Percentiles rank a stretch among this genome's conserved stretches.
Conservation (phyloP, 2,888 invertebrate species). For the Nomada goodeniana region DNA sequence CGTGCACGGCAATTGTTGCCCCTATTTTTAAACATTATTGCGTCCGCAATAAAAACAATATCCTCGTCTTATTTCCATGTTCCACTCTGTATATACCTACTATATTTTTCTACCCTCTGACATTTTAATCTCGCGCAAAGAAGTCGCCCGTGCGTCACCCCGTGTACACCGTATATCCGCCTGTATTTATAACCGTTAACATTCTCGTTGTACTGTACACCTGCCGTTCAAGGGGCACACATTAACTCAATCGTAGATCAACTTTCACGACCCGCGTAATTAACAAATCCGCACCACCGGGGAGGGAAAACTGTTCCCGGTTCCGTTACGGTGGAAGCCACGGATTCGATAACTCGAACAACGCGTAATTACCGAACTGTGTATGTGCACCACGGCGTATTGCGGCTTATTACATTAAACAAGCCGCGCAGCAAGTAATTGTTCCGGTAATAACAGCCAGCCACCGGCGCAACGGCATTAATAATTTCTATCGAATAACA, state of each 20-base stretch:
- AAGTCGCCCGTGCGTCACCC: too few species aligned
- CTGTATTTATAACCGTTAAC: too few species aligned
- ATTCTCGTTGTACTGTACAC: too few species aligned
- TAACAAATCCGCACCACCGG: constrained; percentile 33
- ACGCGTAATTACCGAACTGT: constrained; percentile 21
- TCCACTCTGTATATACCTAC: too few species aligned
- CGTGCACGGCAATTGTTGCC: too few species aligned
- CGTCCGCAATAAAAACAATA: too few species aligned
- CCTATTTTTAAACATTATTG: too few species aligned
- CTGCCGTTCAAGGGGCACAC: neutral
- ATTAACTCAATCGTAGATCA: constrained; percentile 13
- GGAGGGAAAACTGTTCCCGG: constrained; percentile 5
- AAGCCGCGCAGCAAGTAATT: constrained; percentile 52
- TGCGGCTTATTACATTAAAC: constrained; percentile 58
- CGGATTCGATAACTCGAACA: constrained; percentile 30
- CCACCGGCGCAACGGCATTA: constrained; percentile 18
- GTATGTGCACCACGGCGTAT: constrained; percentile 19
- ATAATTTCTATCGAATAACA: constrained; percentile 43
- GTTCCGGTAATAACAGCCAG: constrained; percentile 48
- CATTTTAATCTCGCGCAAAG: too few species aligned
- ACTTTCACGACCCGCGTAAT: constrained; percentile 24
- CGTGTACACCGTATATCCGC: too few species aligned
- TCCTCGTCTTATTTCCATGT: too few species aligned
- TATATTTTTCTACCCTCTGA: too few species aligned
- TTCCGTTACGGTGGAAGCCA: neutral